Base-by-base conservation (phyloP, 2,888 invertebrate genomes). In the Dorcus parallelipipedus region DNA sequence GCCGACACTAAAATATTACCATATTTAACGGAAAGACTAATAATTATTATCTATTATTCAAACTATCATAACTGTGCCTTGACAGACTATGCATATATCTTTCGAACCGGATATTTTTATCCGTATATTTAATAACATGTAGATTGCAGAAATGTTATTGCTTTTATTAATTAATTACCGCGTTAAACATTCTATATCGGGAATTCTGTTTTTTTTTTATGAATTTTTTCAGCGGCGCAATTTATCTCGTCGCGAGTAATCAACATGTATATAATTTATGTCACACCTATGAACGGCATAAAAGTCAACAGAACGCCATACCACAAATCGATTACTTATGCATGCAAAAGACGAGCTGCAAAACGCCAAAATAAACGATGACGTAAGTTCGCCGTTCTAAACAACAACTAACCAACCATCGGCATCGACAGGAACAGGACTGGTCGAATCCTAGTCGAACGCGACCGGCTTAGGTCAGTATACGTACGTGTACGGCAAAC, bases 321-420 rank as follows among this genome's bases (percentile, higher is more conserved):
- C 47, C 14, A 59, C 41, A 52, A 33, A 40, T 48, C 38, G 20
- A 52, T 49, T 59, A 56, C 42, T 41, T 59, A 48, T 59, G 48
- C 52, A 59, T 56, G 43, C 54, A 49, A 49, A 42, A 33, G 26
- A 33, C 62, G 41, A 54, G 57, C 60, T 58, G 64, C 64, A 56
- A 64, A 65, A 63, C 54, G 63, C 62, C 64, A 58, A 64, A 65
- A 63, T 59, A 61, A 65, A 59, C 61, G 63, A 56, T 65, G 64
- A 65, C 62, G 65, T 60, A 65, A 65, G 49, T 53, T 61, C 17
- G 45, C 45, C 20, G 45, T 49, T 49, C 41, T 55, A 26, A 20
- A 39, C 40, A 39, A 10, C 54, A 33, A 51, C 47, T 42, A 51
- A 51, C 20, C 51, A 23, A 41, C 20, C 20, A 14, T 14, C 14